Evolutionary conservation across 2,797 vertebrate species (phyloP), one percentile per base, ranked within the genome.

Genomic region (Hybognathus amarus): DNA sequence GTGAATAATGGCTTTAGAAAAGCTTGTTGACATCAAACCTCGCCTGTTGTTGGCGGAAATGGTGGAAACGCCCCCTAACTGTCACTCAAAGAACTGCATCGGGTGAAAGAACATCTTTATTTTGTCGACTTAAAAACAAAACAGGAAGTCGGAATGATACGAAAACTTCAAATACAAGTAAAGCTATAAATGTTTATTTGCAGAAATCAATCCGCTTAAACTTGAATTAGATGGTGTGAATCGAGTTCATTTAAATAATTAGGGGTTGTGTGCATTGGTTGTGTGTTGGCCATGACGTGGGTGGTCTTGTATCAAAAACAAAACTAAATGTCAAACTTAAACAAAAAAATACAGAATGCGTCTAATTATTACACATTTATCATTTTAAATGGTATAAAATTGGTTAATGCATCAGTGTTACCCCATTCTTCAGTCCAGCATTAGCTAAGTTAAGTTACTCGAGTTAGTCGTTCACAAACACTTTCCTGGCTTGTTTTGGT

Each of bases 11-110:
- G 67, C 20, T 38, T 69, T 63, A 67, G 68, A 24, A 50, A 8
- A 2, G 38, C 54, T 61, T 86, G 61, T 83, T 83, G 70, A 79
- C 77, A 79, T 71, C 40, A 78, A 79, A 59, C 74, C 64, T 59
- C 59, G 66, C 54, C 64, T 71, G 33, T 36, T 67, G 45, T 3
- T 27, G 42, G 59, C 75, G 87, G 87, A 87, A 66, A 27, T 50
- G 24, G 8, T 8, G 47, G 27, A 17, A 10, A 64, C 80, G 87
- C 85, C 87, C 73, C 83, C 85, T 69, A 42, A 22, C 47, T n/a
- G 8, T 20, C 33, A 20, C 3, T 2, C 4, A 56, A 22, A 1
- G 20, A 79, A 73, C 12, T 77, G 10, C 71, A 73, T 40, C 5
- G n/a, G 12, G 11, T 30, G 27, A 59, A 79, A 70, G 30, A 77